These are phyloP conservation scores for Ciona savignyi DNA, from an alignment of 23 tunicate genomes.

Conservation along the genomic window DNA sequence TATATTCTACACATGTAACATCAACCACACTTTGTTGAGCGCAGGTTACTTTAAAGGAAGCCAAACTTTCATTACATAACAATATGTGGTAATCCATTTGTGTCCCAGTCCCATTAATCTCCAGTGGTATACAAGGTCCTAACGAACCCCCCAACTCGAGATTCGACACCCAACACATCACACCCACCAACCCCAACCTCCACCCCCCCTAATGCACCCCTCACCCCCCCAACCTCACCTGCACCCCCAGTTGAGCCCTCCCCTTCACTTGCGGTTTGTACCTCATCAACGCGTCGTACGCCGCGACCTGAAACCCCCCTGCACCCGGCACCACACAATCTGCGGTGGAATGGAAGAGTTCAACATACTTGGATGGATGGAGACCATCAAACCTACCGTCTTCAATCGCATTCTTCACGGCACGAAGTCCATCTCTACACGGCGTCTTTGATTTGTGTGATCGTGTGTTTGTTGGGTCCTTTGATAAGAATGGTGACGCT, in stretches of 20 bases:
- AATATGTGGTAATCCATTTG: no score
- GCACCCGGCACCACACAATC: constrained; percentile 93
- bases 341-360: constrained; percentile 9
- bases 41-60: no score
- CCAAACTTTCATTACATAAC: no score
- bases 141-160: no score
- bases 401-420: constrained; percentile 98
- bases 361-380: not conserved
- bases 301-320: constrained; percentile 93
- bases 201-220: no score
- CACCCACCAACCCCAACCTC: no score
- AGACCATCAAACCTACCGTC: constrained; percentile 35
- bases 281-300: constrained; percentile 80
- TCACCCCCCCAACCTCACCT: constrained; percentile 27
- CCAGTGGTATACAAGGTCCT: no score
- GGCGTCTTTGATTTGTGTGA: constrained; percentile 97
- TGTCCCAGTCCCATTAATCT: no score
- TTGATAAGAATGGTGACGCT: constrained; percentile 89
- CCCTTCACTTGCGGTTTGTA: constrained; percentile 88
- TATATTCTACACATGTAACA: no score
- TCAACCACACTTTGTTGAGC: no score
- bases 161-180: no score
- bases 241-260: constrained; percentile 84
- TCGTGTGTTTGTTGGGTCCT: constrained; percentile 98
- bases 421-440: constrained; percentile 95